These are phyloP conservation scores for Protobothrops mucrosquamatus DNA, from an alignment of 2,113 vertebrate genomes.

Conservation along the genomic window DNA sequence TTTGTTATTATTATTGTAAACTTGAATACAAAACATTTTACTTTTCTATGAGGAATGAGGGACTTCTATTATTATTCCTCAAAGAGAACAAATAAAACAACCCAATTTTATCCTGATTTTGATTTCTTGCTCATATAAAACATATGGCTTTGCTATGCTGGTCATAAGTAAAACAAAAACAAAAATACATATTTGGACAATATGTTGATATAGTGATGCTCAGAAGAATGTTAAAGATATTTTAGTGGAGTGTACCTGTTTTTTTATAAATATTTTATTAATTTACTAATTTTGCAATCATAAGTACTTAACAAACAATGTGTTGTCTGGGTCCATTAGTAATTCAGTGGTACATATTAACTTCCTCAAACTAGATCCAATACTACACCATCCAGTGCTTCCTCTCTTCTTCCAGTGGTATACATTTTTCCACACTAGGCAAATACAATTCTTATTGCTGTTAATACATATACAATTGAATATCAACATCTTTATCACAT, in stretches of 20 bases:
- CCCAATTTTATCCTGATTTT: neutral
- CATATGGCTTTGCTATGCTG: neutral
- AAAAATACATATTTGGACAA: neutral
- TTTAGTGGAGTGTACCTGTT: neutral
- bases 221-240: neutral
- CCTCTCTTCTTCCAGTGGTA: no score
- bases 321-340: no score
- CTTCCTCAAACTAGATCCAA: no score
- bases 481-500: no score
- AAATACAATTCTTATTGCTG: no score
- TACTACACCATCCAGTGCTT: no score
- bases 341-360: no score
- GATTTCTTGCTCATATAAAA: neutral
- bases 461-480: no score
- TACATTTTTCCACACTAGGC: no score
- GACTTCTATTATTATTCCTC: neutral
- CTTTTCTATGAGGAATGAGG: neutral
- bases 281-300: no score
- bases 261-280: no score
- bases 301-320: no score
- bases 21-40: neutral
- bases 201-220: neutral
- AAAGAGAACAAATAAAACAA: neutral
- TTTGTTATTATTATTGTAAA: neutral
- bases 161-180: neutral